These are phyloP conservation scores for Megaceryle torquata DNA, from an alignment of 2,113 vertebrate species.

Conservation along the genomic window DNA sequence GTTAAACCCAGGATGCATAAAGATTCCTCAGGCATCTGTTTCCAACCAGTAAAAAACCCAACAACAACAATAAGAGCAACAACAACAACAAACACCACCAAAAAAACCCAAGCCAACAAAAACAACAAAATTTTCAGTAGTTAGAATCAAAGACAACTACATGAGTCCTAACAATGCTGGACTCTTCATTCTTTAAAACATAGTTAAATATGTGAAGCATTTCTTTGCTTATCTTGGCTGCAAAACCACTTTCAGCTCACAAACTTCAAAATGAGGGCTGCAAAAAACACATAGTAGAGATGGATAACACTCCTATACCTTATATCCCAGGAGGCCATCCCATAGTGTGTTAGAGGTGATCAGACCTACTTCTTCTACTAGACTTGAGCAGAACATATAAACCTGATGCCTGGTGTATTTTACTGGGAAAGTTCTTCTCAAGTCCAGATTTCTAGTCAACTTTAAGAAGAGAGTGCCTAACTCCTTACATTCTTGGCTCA, in stretches of 20 bases:
- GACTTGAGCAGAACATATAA: neutral
- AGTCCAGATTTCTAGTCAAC: neutral
- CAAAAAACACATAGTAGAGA: fast-evolving
- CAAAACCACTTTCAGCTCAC: neutral
- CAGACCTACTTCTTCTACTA: neutral
- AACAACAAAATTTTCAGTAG: neutral
- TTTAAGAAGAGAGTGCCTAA: neutral
- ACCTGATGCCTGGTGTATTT: neutral
- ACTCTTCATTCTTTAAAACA: neutral
- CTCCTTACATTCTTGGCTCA: neutral
- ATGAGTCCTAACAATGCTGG: neutral
- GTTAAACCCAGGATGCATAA: neutral
- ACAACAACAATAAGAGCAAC: neutral
- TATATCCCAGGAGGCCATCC: neutral
- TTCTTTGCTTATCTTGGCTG: neutral
- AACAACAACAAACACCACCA: neutral
- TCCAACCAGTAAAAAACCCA: neutral
- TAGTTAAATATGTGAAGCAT: neutral
- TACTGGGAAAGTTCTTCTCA: neutral
- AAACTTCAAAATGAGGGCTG: neutral
- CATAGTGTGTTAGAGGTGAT: neutral
- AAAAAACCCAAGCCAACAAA: fast-evolving
- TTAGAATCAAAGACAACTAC: neutral
- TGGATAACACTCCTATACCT: neutral
- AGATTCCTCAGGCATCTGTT: neutral